Percentiles rank a stretch among this genome's conserved stretches.
Evolutionary conservation across 2,113 vertebrate species (phyloP).

Genomic region (Trematocara unimaculatum): DNA sequence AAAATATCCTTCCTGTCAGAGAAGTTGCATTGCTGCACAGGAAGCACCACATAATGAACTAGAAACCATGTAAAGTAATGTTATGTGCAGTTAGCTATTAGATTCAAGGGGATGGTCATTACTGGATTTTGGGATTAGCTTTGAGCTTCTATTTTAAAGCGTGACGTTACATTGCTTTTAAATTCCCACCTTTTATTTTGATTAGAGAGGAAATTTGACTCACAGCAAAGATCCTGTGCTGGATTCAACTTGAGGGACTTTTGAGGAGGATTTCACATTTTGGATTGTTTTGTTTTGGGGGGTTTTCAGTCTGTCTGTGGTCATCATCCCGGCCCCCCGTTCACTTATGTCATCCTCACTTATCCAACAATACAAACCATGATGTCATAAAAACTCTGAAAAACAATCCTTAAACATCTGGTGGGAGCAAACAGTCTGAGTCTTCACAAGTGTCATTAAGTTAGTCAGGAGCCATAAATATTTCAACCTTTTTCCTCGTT

Average conservation of each 20-base stretch:
- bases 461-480: background rate
- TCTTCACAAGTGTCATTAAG: background rate
- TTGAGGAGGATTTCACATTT: background rate
- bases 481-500: background rate
- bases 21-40: background rate
- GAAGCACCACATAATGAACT: background rate
- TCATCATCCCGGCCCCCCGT: background rate
- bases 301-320: background rate
- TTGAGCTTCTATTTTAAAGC: background rate
- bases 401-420: background rate
- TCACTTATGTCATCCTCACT: constrained; percentile 6
- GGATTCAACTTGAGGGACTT: background rate
- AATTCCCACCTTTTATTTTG: background rate
- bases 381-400: constrained; percentile 5
- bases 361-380: background rate
- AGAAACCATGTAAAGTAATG: background rate
- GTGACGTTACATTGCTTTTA: accelerated
- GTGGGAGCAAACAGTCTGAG: background rate
- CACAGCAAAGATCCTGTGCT: accelerated
- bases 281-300: background rate
- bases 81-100: background rate
- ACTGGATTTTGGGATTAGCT: background rate
- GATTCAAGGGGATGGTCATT: background rate
- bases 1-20: background rate
- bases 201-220: background rate